Conservation (phyloP, 2,888 invertebrate genomes). For the Antitype chi region DNA sequence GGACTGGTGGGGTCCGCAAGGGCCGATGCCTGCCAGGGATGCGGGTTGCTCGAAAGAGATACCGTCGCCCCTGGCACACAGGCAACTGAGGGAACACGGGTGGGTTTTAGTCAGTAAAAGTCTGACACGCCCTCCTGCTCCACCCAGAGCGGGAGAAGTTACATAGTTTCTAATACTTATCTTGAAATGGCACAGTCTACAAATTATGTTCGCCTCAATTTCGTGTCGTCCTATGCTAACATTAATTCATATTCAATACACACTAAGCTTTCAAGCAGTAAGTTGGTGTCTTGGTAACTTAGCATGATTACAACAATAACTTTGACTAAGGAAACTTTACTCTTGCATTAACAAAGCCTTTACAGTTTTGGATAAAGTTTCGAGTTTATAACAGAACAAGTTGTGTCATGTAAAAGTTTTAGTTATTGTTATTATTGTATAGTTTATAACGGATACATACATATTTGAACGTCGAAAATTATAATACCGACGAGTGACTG, state of each 20-base stretch:
- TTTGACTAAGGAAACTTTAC: constrained; percentile 30
- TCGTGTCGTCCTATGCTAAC: constrained; percentile 15
- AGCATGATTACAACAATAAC: constrained; percentile 30
- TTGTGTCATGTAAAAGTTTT: background rate
- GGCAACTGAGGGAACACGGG: no score
- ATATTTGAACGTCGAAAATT: no score
- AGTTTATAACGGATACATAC: no score
- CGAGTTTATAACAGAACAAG: constrained; percentile 7
- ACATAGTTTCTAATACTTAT: no score
- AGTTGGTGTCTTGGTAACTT: constrained; percentile 25
- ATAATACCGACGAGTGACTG: no score
- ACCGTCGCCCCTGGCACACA: no score
- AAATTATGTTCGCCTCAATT: constrained; percentile 12
- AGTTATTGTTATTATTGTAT: constrained; percentile 7
- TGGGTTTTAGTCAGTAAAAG: no score
- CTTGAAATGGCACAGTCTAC: background rate
- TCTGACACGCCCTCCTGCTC: no score
- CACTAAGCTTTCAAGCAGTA: constrained; percentile 11
- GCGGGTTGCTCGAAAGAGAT: no score
- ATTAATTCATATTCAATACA: constrained; percentile 31
- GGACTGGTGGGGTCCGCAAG: no score
- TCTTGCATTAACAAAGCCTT: constrained; percentile 45
- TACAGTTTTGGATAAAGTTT: constrained; percentile 36
- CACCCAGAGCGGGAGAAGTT: no score
- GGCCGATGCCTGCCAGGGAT: no score